A percentile compares a stretch with the other conserved stretches of the same genome.
phyloP scores from a whole-genome alignment of 2,113 vertebrate species.

The Orientallactaga bullata region DNA sequence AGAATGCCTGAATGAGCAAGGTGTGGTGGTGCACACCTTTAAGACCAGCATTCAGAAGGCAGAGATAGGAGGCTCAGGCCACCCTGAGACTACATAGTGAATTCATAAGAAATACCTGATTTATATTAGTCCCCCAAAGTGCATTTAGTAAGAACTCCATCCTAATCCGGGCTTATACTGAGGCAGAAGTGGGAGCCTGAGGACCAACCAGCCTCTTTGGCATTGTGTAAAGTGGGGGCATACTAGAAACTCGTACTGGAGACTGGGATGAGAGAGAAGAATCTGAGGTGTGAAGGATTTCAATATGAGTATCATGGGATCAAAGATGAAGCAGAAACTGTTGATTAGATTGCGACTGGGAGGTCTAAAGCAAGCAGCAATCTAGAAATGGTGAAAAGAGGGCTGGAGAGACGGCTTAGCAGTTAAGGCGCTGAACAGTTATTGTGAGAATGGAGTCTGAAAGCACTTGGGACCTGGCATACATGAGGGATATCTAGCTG shows the following conservation, averaged over 20 bases:
- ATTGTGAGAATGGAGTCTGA: not conserved
- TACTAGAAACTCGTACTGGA: not conserved
- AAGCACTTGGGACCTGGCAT: not conserved
- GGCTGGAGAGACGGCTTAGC: not conserved
- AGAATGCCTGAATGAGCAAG: too few species aligned
- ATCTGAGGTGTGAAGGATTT: not conserved
- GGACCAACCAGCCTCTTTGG: not conserved
- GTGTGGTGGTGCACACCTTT: too few species aligned
- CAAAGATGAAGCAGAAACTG: not conserved
- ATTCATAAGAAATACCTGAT: not conserved
- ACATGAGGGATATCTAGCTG: not conserved
- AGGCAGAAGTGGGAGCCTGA: not conserved
- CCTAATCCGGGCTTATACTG: not conserved
- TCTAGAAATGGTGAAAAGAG: not conserved
- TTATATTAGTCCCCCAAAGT: not conserved
- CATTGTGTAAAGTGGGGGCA: not conserved
- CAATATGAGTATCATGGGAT: not conserved
- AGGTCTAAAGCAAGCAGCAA: conserved; percentile 17
- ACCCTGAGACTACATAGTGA: too few species aligned
- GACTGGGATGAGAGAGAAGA: not conserved
- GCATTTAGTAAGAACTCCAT: not conserved
- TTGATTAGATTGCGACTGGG: not conserved
- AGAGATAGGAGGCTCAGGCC: too few species aligned
- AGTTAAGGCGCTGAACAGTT: not conserved
- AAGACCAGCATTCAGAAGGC: too few species aligned